These are phyloP conservation scores for Neodontobutis hainanensis DNA, from an alignment of 2,113 vertebrate genomes.

Conservation along the genomic window DNA sequence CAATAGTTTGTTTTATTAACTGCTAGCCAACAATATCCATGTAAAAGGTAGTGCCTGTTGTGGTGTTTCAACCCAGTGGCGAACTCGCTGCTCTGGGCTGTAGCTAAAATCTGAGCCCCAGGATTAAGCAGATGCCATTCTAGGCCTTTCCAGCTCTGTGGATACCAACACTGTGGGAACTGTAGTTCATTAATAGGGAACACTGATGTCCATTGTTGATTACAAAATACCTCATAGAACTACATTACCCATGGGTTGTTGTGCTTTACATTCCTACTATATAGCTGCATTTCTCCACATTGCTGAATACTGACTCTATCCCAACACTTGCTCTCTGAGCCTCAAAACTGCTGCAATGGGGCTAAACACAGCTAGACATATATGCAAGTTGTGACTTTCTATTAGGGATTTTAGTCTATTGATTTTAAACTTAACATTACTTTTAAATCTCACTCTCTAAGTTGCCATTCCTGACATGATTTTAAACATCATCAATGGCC, in stretches of 20 bases:
- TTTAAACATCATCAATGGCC: background rate
- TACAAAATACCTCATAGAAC: constrained; percentile 59
- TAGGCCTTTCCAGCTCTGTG: constrained; percentile 76
- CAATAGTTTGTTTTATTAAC: constrained; percentile 22
- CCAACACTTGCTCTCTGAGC: constrained; percentile 31
- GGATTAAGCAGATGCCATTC: constrained; percentile 81
- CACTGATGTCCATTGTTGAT: constrained; percentile 73
- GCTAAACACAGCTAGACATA: constrained; percentile 13
- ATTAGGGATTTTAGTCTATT: constrained; percentile 5
- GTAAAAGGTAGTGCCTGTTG: constrained; percentile 58
- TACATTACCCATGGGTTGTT: constrained; percentile 66
- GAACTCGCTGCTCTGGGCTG: constrained; percentile 66
- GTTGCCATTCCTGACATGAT: background rate
- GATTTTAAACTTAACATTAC: background rate
- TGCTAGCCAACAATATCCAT: constrained; percentile 1
- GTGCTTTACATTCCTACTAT: constrained; percentile 48
- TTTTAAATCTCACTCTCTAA: background rate
- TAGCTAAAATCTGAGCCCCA: constrained; percentile 77
- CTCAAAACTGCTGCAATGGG: constrained; percentile 28
- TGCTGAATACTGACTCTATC: constrained; percentile 54
- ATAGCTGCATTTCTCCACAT: constrained; percentile 67
- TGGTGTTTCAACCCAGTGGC: constrained; percentile 59
- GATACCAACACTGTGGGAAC: constrained; percentile 73
- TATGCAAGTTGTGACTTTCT: background rate
- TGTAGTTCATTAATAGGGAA: constrained; percentile 77